Conservation (phyloP, 2,888 invertebrate genomes). For the Halocaridina rubra region DNA sequence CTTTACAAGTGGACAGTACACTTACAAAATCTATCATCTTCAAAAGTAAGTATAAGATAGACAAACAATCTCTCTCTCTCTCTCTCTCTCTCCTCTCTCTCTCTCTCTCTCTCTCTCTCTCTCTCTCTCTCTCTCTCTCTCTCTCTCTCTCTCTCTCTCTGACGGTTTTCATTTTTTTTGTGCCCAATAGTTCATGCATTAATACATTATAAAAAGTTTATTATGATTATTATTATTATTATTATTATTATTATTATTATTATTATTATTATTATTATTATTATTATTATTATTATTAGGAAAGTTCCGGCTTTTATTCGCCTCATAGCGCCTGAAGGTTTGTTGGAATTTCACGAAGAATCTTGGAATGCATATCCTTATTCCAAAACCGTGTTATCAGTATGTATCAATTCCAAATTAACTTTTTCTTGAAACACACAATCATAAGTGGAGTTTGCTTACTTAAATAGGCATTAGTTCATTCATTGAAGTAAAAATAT, state of each 20-base stretch:
- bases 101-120: too few relatives aligned
- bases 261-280: not conserved
- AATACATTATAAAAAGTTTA: not conserved
- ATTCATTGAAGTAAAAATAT: too few relatives aligned
- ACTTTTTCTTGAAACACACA: too few relatives aligned
- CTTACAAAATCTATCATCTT: constrained; percentile 99
- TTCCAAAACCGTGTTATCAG: constrained; percentile 95
- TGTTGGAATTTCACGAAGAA: constrained; percentile 96
- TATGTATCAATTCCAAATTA: too few relatives aligned
- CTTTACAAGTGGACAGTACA: constrained; percentile 95
- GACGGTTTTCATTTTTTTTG: too few relatives aligned
- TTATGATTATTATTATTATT: not conserved
- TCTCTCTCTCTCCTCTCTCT: not conserved
- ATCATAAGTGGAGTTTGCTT: too few relatives aligned
- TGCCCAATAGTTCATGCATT: too few relatives aligned
- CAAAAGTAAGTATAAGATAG: constrained; percentile 78
- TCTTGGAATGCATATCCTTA: constrained; percentile 99
- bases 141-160: too few relatives aligned
- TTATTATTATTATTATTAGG: not conserved
- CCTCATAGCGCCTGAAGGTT: constrained; percentile 92
- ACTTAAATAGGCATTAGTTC: too few relatives aligned
- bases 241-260: not conserved
- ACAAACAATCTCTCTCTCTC: too few relatives aligned
- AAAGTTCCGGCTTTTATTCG: constrained; percentile 90
- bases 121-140: too few relatives aligned